Evolutionary conservation across 2,113 vertebrate species (phyloP), one percentile per base, ranked within the genome.

Genomic region (Scomber scombrus): DNA sequence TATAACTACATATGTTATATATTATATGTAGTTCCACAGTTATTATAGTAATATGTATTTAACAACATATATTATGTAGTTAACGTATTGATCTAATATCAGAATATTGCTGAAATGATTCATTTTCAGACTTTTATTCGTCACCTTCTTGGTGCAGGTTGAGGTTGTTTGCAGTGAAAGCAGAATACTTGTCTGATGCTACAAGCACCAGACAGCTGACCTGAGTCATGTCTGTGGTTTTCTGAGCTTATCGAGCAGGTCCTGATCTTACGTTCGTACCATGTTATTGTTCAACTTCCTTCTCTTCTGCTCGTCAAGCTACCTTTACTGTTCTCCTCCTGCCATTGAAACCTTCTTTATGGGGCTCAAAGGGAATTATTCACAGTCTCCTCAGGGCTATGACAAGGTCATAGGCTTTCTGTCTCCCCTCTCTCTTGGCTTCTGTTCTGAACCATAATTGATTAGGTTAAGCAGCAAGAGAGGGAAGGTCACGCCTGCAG

Each of bases 401-500:
- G 93, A 94, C 93, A 95, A 94, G 93, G 94, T 95, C 89, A 55
- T 56, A 54, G 70, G 88, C 72, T 71, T 71, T 84, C 89, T 73
- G 82, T 92, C 90, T 90, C 69, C 84, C 80, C 88, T 89, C 88
- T 84, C 89, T 89, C 85, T 71, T 86, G 89, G 86, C 92, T 91
- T 91, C 88, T 93, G 93, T 91, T 93, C 91, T 93, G 91, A 94
- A 94, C 91, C 87, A 82, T 95, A 95, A 95, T 95, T 95, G 94
- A 95, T 94, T 93, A 85, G 94, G 93, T 94, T 95, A 94, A 95
- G 91, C 91, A 94, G 93, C 82, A 19, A 90, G 89, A 81, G 90
- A 91, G 81, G 84, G 90, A 94, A 93, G 94, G 92, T 94, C 93
- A 84, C 5, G 88, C 81, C 85, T 91, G 87, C 85, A 89, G 92